phyloP scores from a whole-genome alignment of 2,113 vertebrate genomes.

The Phainopepla nitens region DNA sequence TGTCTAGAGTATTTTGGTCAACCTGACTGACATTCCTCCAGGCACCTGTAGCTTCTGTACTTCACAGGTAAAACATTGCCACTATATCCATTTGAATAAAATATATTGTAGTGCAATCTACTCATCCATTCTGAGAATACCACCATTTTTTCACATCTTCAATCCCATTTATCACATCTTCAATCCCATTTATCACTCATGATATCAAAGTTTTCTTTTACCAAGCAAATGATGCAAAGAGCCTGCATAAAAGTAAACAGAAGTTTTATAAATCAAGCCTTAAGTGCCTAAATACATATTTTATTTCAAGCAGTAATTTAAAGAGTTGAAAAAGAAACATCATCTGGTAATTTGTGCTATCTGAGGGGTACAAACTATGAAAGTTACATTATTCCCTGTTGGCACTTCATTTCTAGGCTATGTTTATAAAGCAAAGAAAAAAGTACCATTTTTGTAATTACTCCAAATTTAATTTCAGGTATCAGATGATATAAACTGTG shows the following conservation, averaged over 20 bases:
- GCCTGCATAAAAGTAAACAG: neutral
- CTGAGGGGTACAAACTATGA: neutral
- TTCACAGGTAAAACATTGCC: neutral
- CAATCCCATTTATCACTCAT: neutral
- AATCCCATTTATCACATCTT: neutral
- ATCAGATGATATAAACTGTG: neutral
- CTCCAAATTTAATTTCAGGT: neutral
- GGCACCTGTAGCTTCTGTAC: neutral
- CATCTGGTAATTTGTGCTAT: neutral
- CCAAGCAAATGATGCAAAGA: neutral
- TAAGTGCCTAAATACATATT: neutral
- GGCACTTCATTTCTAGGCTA: neutral
- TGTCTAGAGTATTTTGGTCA: neutral
- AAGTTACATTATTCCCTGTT: neutral
- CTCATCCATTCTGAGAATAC: neutral
- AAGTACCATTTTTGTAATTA: neutral
- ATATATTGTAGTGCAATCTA: neutral
- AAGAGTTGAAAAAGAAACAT: neutral
- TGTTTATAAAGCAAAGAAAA: neutral
- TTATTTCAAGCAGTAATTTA: neutral
- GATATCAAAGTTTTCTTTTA: neutral
- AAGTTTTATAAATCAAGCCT: neutral
- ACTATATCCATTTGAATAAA: neutral
- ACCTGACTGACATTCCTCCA: neutral
- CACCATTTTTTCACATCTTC: neutral